Evolutionary conservation across 2,888 invertebrate species (phyloP).

Genomic region (Scotopteryx bipunctaria): DNA sequence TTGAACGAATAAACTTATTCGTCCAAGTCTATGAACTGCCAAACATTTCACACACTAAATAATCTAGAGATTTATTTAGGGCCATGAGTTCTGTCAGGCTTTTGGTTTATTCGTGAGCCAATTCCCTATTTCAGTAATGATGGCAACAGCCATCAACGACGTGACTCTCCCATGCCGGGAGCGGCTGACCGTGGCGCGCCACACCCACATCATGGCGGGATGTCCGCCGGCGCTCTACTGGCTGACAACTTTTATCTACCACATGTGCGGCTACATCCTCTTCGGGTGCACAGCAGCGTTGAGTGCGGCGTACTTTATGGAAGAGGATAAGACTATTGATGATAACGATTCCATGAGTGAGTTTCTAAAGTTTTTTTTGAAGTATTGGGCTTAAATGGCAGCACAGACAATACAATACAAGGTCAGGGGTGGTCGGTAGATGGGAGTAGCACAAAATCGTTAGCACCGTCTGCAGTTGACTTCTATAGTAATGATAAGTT

Average conservation of each 20-base stretch:
- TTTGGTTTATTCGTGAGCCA: no score
- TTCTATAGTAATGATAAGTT: no score
- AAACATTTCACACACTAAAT: no score
- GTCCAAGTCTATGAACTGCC: no score
- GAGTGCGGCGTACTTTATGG: conserved; percentile 1
- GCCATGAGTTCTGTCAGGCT: no score
- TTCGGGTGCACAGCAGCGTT: conserved; percentile 1
- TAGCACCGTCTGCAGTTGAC: no score
- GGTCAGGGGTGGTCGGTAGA: no score
- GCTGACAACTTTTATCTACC: conserved; percentile 10
- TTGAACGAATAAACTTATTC: no score
- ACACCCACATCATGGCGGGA: conserved; percentile 85
- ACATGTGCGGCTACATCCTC: background rate
- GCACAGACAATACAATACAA: no score
- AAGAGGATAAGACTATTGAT: conserved; percentile 3
- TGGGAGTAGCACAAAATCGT: no score
- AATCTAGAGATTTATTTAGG: no score
- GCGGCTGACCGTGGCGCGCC: conserved; percentile 81
- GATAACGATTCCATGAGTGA: conserved; percentile 2
- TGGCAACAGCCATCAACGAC: conserved; percentile 50
- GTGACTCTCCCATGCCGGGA: conserved; percentile 84
- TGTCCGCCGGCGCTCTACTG: conserved; percentile 71
- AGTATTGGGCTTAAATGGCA: no score
- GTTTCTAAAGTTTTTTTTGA: conserved; percentile 5
- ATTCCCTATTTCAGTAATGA: conserved; percentile 1